phyloP scores from a whole-genome alignment of 2,888 invertebrate species.

The Branchinecta sandiegonensis region DNA sequence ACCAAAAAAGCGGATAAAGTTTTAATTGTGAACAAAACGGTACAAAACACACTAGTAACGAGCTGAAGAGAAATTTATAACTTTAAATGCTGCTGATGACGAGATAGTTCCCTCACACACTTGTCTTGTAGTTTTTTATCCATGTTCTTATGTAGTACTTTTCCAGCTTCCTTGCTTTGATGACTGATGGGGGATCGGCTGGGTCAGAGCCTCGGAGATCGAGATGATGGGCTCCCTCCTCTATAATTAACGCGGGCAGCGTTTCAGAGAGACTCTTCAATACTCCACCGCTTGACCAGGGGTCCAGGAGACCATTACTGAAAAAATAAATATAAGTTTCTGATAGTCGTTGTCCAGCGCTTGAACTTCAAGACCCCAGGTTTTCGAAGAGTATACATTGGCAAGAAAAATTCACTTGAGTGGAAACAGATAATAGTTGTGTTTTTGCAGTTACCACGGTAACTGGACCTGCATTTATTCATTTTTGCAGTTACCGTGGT shows the following conservation, averaged over 20 bases:
- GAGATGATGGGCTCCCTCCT: constrained; percentile 71
- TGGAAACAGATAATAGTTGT: too few relatives aligned
- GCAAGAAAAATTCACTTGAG: not conserved
- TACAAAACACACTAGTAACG: too few relatives aligned
- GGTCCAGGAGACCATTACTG: constrained; percentile 72
- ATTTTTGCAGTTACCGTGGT: too few relatives aligned
- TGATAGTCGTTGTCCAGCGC: not conserved
- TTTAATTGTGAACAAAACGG: too few relatives aligned
- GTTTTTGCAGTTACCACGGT: too few relatives aligned
- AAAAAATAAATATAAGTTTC: constrained; percentile 24
- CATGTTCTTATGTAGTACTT: constrained; percentile 46
- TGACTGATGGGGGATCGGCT: constrained; percentile 51
- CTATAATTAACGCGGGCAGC: constrained; percentile 53
- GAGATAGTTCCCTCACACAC: too few relatives aligned
- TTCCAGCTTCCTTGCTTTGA: constrained; percentile 47
- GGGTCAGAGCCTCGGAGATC: constrained; percentile 53
- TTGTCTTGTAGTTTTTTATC: constrained; percentile 34
- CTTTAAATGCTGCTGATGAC: too few relatives aligned
- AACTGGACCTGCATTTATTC: too few relatives aligned
- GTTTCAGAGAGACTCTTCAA: constrained; percentile 49
- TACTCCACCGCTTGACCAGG: constrained; percentile 75
- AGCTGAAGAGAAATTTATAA: too few relatives aligned
- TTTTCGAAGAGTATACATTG: constrained; percentile 15
- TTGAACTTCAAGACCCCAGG: not conserved
- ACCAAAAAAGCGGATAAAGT: too few relatives aligned